Percentiles rank a stretch among this genome's conserved stretches.
phyloP scores from a whole-genome alignment of 2,797 vertebrate species.

The Sebastes nivosus region DNA sequence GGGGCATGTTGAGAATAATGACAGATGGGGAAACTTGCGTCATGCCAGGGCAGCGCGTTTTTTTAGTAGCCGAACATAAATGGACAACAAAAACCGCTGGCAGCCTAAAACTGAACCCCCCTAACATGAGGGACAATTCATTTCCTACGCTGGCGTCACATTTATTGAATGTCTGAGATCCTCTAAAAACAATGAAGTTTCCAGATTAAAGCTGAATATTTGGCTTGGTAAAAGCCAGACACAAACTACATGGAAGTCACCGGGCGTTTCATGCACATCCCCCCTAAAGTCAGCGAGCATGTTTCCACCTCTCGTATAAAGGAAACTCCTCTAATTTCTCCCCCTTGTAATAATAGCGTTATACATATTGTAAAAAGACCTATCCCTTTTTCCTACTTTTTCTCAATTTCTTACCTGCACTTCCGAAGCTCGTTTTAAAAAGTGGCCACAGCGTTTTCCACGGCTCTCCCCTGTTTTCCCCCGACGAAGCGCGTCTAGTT shows the following conservation, averaged over 20 bases:
- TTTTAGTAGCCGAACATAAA: constrained; percentile 57
- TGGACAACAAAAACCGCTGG: constrained; percentile 51
- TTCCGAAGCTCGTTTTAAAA: constrained; percentile 80
- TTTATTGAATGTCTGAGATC: constrained; percentile 41
- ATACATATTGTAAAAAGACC: constrained; percentile 67
- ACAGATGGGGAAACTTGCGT: constrained; percentile 82
- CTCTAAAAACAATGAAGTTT: constrained; percentile 62
- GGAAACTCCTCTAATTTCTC: constrained; percentile 33
- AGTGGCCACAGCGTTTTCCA: constrained; percentile 78
- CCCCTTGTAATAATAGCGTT: constrained; percentile 43
- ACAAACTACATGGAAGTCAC: constrained; percentile 73
- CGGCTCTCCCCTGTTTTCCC: constrained; percentile 73
- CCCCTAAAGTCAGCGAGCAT: constrained; percentile 42
- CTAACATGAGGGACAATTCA: constrained; percentile 36
- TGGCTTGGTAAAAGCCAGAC: constrained; percentile 34
- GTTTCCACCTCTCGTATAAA: constrained; percentile 25
- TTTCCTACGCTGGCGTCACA: constrained; percentile 34
- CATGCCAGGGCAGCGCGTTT: constrained; percentile 75
- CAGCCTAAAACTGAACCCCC: constrained; percentile 38
- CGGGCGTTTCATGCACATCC: constrained; percentile 48
- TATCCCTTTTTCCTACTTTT: constrained; percentile 70
- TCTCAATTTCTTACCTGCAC: constrained; percentile 83
- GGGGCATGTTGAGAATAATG: constrained; percentile 73
- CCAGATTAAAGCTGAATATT: constrained; percentile 29
- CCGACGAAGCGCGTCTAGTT: constrained; percentile 74